These are phyloP conservation scores for Cheilosia grossa DNA, from an alignment of 2,888 invertebrate species.

Conservation along the genomic window DNA sequence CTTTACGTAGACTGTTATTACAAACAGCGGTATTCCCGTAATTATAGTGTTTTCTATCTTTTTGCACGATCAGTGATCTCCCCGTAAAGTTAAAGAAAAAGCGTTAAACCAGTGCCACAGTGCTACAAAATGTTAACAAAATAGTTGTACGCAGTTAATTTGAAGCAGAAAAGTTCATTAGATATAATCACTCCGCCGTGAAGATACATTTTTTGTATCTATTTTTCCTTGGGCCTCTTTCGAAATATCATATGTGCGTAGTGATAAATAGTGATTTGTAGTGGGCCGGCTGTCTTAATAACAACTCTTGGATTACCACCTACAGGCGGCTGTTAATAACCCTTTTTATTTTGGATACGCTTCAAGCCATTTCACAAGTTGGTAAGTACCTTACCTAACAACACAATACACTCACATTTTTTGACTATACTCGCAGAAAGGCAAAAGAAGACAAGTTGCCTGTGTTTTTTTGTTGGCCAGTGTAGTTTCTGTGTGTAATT, in stretches of 20 bases:
- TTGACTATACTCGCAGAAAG: background rate
- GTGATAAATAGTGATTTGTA: conserved; percentile 44
- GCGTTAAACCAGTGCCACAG: conserved; percentile 8
- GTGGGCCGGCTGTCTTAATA: conserved; percentile 30
- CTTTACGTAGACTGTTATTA: background rate
- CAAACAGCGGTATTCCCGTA: conserved; percentile 16
- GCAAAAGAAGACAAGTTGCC: conserved; percentile 31
- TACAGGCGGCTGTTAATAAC: conserved; percentile 56
- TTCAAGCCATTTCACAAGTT: conserved; percentile 51
- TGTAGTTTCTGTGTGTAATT: conserved; percentile 44
- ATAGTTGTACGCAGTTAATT: conserved; percentile 31
- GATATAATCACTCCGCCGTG: conserved; percentile 10
- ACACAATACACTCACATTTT: conserved; percentile 2
- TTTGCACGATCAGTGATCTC: conserved; percentile 53
- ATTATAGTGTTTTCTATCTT: conserved; percentile 39
- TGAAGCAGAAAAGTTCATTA: conserved; percentile 36
- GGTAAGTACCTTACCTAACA: conserved; percentile 57
- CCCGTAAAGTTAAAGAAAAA: conserved; percentile 4
- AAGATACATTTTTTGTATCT: conserved; percentile 52
- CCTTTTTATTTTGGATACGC: conserved; percentile 65
- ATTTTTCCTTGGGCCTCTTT: conserved; percentile 4
- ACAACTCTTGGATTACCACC: conserved; percentile 59
- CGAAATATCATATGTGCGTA: conserved; percentile 12
- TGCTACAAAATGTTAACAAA: conserved; percentile 22
- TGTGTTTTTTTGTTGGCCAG: conserved; percentile 31